Evolutionary conservation across 2,113 vertebrate genomes (phyloP), one percentile per base, ranked within the genome.

Genomic region (Psilopsiagon aurifrons): DNA sequence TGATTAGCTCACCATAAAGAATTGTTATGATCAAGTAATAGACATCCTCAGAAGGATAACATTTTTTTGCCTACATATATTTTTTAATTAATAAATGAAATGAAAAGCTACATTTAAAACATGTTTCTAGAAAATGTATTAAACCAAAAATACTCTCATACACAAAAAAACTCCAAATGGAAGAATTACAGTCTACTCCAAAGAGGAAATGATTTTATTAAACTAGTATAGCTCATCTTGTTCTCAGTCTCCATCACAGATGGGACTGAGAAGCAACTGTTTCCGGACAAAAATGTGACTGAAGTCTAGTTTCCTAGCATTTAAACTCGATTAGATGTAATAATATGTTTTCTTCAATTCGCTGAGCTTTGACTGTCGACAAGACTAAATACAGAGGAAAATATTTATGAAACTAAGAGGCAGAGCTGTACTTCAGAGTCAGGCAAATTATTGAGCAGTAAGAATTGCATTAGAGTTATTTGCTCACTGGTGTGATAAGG

Each of bases 261-360:
- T 85, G 88, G 86, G 83, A 86, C 66, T 84, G 88, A 91, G 94
- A 90, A 2, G 3, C 83, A 95, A 92, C 87, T 93, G 83, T 69
- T 96, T 92, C 81, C 59, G 70, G 80, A 92, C 57, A 91, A 91
- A 96, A 84, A 84, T 77, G 63, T 87, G 88, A 90, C 91, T 92
- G 86, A 92, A 90, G 46, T 89, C 92, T 93, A 86, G 80, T 89
- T 79, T 84, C 80, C 74, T 78, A 44, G 83, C 80, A 94, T 95
- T 96, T 96, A 69, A 95, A 88, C 90, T 83, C 93, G 92, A 95
- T 95, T 96, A 94, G 73, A 92, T 0, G 54, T 96, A 96, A 97
- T 95, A 86, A 78, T 75, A 94, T 82, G 86, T 91, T 94, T 92
- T 91, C 88, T 94, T 91, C 80, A 62, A 57, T 89, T 92, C 91